A percentile compares a stretch with the other conserved stretches of the same genome.
phyloP scores from a whole-genome alignment of 2,113 vertebrate species.

The Paraplagusia blochii region DNA sequence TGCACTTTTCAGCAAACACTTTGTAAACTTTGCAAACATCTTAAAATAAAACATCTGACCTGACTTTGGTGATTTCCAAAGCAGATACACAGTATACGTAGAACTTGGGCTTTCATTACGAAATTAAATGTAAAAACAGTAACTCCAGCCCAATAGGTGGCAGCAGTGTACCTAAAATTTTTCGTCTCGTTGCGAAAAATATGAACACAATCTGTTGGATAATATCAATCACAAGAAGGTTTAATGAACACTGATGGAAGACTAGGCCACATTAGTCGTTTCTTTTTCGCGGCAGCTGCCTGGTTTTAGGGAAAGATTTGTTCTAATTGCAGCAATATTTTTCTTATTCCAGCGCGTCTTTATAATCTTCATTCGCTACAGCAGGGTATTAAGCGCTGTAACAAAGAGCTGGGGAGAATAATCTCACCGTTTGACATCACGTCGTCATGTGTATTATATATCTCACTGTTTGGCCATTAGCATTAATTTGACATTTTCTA shows the following conservation, averaged over 20 bases:
- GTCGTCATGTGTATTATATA: slow-evolving; percentile 56
- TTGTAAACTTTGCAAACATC: slow-evolving; percentile 9
- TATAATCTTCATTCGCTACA: not conserved
- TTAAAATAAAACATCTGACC: not conserved
- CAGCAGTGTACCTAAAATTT: slow-evolving; percentile 19
- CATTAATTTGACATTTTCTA: slow-evolving; percentile 74
- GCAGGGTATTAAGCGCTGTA: slow-evolving; percentile 45
- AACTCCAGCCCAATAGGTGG: too few relatives aligned
- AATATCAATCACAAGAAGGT: too few relatives aligned
- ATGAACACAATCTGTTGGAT: too few relatives aligned
- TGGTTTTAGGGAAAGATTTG: too few relatives aligned
- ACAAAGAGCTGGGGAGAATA: slow-evolving; percentile 23
- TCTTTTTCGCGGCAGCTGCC: too few relatives aligned
- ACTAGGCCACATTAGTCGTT: too few relatives aligned
- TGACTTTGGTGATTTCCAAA: slow-evolving; percentile 10
- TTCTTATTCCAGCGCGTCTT: too few relatives aligned
- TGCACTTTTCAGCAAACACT: slow-evolving; percentile 15
- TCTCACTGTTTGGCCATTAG: slow-evolving; percentile 63
- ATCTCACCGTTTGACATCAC: slow-evolving; percentile 57
- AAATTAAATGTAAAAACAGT: too few relatives aligned
- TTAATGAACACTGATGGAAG: too few relatives aligned
- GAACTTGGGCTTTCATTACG: too few relatives aligned
- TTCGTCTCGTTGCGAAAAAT: slow-evolving; percentile 11
- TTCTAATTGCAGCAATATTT: too few relatives aligned
- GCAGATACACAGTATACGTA: not conserved